phyloP scores from a whole-genome alignment of 92 coral and sea anemone species.

The Actinostola sp. region DNA sequence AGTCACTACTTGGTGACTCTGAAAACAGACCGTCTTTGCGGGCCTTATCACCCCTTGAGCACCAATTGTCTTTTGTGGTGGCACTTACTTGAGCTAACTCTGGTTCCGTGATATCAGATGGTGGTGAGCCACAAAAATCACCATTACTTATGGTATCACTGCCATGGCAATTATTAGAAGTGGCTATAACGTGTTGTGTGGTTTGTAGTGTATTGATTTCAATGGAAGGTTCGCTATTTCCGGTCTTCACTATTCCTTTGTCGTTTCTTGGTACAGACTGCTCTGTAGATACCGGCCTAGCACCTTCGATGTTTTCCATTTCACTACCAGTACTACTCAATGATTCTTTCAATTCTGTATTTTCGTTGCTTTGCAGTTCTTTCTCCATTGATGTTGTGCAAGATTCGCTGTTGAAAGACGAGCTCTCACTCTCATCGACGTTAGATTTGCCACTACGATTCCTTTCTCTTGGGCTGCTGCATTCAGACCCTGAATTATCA shows the following conservation, averaged over 20 bases:
- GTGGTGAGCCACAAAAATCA: constrained; percentile 34
- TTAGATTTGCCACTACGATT: not conserved
- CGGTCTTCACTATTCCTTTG: not conserved
- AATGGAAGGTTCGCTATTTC: not conserved
- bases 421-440: not conserved
- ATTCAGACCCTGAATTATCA: constrained; percentile 8
- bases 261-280: not conserved
- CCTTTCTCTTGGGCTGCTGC: not conserved
- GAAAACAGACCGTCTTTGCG: constrained; percentile 66
- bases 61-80: not conserved
- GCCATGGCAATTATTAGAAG: not conserved
- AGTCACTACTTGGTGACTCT: constrained; percentile 85
- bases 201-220: not conserved
- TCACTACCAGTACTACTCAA: not conserved
- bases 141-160: not conserved
- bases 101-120: constrained; percentile 42
- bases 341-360: not conserved
- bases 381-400: not conserved
- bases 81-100: constrained; percentile 23
- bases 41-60: constrained; percentile 2
- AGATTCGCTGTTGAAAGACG: constrained; percentile 23
- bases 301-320: too few species aligned
- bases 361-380: not conserved
- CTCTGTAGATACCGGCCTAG: not conserved
- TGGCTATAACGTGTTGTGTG: not conserved